Evolutionary conservation across 2,113 vertebrate genomes (phyloP), one percentile per base, ranked within the genome.

Genomic region (Trogon surrucura): DNA sequence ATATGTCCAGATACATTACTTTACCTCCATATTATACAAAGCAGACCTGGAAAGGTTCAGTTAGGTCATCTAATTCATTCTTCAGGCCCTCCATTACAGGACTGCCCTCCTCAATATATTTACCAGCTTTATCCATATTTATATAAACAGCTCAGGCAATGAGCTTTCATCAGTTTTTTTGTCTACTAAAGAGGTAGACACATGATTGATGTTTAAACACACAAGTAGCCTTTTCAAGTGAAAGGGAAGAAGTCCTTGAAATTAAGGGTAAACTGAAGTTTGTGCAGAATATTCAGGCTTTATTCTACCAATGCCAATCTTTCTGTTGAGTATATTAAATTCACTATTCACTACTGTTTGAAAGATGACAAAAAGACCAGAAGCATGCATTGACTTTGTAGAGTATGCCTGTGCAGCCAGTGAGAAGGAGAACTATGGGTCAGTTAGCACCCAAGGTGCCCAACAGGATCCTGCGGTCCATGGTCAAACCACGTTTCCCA

Each of bases 241-340:
- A 94, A 91, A 94, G 72, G 47, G 47, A 85, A 83, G 34, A 53
- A 91, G 44, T 71, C 85, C 85, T 93, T 93, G 82, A 94, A 90
- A 80, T 23, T 73, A 86, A 85, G 13, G 38, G 16, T 51, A 67
- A 74, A 11, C 16, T 82, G 26, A 89, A 72, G 29, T 54, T 89
- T 83, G 56, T 58, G 13, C 36, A 78, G 66, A 75, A 50, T 62
- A 70, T 44, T 53, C 57, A 61, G 41, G 17, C 26, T 81, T 82
- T 72, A 65, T 71, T 75, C 66, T 81, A 25, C 5, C 58, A 48
- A 50, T 45, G 44, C 6, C 32, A 74, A 71, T 13, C 57, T 64
- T 91, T 51, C 51, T 64, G 36, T 9, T 64, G 30, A 47, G 8
- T 27, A 6, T 23, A 80, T 62, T 77, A 70, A 88, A 80, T 25